phyloP scores from a whole-genome alignment of 2,113 vertebrate genomes.

The Scopus umbretta region DNA sequence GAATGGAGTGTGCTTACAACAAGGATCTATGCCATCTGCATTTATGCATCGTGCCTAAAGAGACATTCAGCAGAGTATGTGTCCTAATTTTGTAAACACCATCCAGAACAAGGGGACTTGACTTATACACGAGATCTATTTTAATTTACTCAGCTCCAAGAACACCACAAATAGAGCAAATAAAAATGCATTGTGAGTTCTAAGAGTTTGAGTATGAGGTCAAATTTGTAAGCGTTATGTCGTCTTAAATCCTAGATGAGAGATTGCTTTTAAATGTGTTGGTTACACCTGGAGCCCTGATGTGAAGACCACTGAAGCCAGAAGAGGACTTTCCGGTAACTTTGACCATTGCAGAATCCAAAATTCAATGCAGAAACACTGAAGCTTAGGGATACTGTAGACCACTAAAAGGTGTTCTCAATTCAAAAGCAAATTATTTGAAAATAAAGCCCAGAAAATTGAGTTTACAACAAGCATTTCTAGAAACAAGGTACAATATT shows the following conservation, averaged over 20 bases:
- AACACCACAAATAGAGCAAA: background rate
- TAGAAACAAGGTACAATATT: background rate
- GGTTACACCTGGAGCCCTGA: background rate
- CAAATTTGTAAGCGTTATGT: background rate
- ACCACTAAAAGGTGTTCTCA: background rate
- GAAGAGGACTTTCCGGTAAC: background rate
- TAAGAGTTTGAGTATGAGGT: background rate
- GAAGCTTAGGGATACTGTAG: background rate
- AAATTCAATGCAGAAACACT: background rate
- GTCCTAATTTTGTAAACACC: background rate
- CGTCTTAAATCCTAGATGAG: background rate
- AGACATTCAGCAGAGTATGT: background rate
- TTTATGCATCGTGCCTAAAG: background rate
- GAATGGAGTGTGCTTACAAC: slow-evolving; percentile 9
- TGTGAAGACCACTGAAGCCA: background rate
- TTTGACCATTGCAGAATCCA: background rate
- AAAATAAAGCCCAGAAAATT: background rate
- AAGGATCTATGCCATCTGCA: slow-evolving; percentile 21
- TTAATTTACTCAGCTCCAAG: background rate
- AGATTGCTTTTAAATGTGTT: background rate
- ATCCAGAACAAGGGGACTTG: background rate
- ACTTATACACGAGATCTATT: background rate
- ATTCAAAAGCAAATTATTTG: background rate
- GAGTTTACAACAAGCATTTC: background rate
- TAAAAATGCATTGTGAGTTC: background rate